Evolutionary conservation across 2,888 invertebrate species (phyloP), one percentile per base, ranked within the genome.

Genomic region (Agelastica alni): DNA sequence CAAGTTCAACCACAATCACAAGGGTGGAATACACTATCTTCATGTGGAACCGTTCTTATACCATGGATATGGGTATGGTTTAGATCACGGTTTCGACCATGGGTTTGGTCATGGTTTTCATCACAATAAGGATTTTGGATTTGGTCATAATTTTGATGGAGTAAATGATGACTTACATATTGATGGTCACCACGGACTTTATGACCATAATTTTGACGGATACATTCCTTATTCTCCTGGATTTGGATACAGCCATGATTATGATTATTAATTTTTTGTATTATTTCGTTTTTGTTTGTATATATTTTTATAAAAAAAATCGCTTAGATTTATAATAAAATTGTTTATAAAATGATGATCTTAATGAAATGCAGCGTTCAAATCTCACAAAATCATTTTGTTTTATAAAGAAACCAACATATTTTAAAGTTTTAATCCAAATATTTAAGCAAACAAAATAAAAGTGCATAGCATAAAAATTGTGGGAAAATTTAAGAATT

Each of bases 91-190:
- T 10, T 39, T 39, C 12, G 37, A 20, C 6, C 26, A 26, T 26
- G 37, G 31, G 7, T 44, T 53, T 48, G 12, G 55, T 22, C 26
- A 51, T 31, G 49, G 51, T 10, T 44, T 30, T 13, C 14, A 43
- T 30, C 34, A 52, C 20, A 30, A 47, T 45, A n/a, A 39, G 5
- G 36, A 53, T 45, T 22, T 34, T 47, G 47, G 39, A 5, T 36
- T 51, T 48, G 28, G 49, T 26, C 51, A 56, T 10, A 54, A 45
- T 34, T 43, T 41, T 59, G 37, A 20, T 20, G 20, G 12, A 20
- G n/a, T 20, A 6, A 17, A 39, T 20, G 26, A 56, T 28, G 14
- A 49, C 26, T 7, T 34, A 20, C 31, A 26, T 10, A 36, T 48
- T 16, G 37, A 30, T 20, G 18, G 20, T 20, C 28, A 51, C 14